phyloP scores from a whole-genome alignment of 2,888 invertebrate genomes.

The Ptychoptera albimana region DNA sequence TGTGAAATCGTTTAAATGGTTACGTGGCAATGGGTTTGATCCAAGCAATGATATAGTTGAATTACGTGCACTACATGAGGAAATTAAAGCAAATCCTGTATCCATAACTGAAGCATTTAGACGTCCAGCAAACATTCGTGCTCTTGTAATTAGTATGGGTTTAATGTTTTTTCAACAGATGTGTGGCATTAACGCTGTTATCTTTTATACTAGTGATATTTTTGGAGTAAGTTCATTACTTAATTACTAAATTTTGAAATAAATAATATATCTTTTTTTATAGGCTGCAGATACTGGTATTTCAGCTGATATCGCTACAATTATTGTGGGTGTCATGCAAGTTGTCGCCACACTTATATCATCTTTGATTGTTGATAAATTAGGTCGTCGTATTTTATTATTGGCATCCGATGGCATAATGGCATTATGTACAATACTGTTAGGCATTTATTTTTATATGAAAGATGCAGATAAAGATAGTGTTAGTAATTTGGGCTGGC shows the following conservation, averaged over 20 bases:
- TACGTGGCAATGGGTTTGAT: constrained; percentile 59
- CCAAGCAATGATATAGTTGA: constrained; percentile 45
- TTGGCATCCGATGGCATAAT: constrained; percentile 53
- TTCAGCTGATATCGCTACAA: constrained; percentile 44
- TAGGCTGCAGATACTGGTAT: constrained; percentile 31
- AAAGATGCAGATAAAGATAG: constrained; percentile 21
- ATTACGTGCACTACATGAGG: constrained; percentile 38
- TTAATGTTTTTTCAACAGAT: constrained; percentile 85
- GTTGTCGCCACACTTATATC: constrained; percentile 49
- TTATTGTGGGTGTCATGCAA: constrained; percentile 73
- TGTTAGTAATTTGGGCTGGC: constrained; percentile 44
- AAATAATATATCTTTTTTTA: not conserved
- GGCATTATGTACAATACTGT: constrained; percentile 48
- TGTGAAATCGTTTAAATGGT: constrained; percentile 44
- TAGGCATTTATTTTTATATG: constrained; percentile 52
- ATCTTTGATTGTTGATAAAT: constrained; percentile 60
- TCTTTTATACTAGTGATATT: constrained; percentile 62
- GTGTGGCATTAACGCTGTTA: constrained; percentile 68
- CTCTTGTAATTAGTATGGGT: constrained; percentile 52
- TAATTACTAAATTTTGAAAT: not conserved
- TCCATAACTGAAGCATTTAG: constrained; percentile 40
- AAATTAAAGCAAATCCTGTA: constrained; percentile 33
- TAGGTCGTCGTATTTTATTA: constrained; percentile 63
- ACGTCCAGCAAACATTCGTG: constrained; percentile 43
- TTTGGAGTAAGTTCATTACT: constrained; percentile 45